phyloP scores from a whole-genome alignment of 2,888 invertebrate species.

The Lepidocyrtinus sp. region DNA sequence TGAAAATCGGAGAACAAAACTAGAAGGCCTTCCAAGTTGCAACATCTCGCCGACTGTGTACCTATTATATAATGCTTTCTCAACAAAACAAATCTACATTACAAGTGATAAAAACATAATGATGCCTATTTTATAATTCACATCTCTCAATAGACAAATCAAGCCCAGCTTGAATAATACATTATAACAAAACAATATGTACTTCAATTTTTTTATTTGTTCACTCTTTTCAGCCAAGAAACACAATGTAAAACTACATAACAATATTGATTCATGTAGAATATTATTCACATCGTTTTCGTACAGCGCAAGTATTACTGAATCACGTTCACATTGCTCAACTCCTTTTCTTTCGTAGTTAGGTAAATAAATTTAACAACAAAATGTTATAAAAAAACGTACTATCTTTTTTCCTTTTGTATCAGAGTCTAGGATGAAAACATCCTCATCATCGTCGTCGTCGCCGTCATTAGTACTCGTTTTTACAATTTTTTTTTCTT shows the following conservation, averaged over 20 bases:
- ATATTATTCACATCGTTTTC: not conserved
- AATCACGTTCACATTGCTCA: slow-evolving; percentile 7
- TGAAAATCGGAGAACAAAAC: no score
- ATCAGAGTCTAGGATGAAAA: not conserved
- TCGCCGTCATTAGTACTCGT: slow-evolving; percentile 13
- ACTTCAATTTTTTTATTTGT: not conserved
- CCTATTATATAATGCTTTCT: not conserved
- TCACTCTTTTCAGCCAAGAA: not conserved
- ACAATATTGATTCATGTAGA: slow-evolving; percentile 13
- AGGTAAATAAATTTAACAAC: slow-evolving; percentile 13
- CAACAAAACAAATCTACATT: not conserved
- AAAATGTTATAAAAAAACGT: slow-evolving; percentile 9
- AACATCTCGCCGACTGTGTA: no score
- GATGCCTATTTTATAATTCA: not conserved
- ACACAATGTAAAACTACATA: slow-evolving; percentile 7
- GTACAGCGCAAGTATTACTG: slow-evolving; percentile 4
- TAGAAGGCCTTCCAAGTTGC: no score
- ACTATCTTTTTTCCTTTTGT: slow-evolving; percentile 3
- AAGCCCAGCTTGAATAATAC: not conserved
- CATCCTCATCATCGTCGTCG: slow-evolving; percentile 7
- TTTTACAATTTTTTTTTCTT: slow-evolving; percentile 5
- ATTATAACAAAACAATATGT: not conserved
- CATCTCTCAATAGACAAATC: not conserved
- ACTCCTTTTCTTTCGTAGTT: slow-evolving; percentile 10
- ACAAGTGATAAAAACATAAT: slow-evolving; percentile 4